These are phyloP conservation scores for Aphrophora alni DNA, from an alignment of 2,888 invertebrate genomes.

Conservation along the genomic window DNA sequence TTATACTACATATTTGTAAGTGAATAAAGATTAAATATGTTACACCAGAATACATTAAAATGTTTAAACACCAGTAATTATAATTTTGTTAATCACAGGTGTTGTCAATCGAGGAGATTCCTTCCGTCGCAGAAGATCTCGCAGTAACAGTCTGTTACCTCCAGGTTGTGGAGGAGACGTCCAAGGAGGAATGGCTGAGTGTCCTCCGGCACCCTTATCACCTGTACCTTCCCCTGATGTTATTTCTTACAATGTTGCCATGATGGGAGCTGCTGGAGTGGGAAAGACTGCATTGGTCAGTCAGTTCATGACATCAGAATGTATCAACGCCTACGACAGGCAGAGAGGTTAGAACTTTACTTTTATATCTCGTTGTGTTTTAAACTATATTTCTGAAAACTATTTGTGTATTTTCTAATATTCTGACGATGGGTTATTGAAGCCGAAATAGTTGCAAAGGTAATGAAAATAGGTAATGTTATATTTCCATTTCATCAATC, in stretches of 20 bases:
- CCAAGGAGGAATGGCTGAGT: slow-evolving; percentile 47
- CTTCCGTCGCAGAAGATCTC: slow-evolving; percentile 81
- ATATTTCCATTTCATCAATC: no score
- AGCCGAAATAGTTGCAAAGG: no score
- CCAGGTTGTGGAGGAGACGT: slow-evolving; percentile 49
- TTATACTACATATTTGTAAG: no score
- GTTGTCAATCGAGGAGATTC: slow-evolving; percentile 95
- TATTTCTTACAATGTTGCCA: slow-evolving; percentile 68
- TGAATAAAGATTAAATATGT: no score
- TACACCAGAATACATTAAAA: no score
- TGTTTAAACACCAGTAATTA: no score
- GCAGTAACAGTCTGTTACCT: slow-evolving; percentile 83
- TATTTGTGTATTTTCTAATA: neutral
- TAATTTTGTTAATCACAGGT: no score
- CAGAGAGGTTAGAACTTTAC: slow-evolving; percentile 72
- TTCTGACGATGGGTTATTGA: no score
- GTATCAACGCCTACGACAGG: slow-evolving; percentile 91
- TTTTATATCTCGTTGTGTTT: no score
- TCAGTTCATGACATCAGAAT: slow-evolving; percentile 93
- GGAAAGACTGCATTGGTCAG: slow-evolving; percentile 86
- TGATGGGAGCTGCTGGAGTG: slow-evolving; percentile 80
- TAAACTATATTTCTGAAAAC: no score
- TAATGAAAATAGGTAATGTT: no score
- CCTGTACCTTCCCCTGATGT: slow-evolving; percentile 39
- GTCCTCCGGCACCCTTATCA: slow-evolving; percentile 29